A percentile compares a stretch with the other conserved stretches of the same genome.
These are phyloP conservation scores for Macrocentrus cingulum DNA, from an alignment of 1,140 invertebrate species.

Conservation along the genomic window DNA sequence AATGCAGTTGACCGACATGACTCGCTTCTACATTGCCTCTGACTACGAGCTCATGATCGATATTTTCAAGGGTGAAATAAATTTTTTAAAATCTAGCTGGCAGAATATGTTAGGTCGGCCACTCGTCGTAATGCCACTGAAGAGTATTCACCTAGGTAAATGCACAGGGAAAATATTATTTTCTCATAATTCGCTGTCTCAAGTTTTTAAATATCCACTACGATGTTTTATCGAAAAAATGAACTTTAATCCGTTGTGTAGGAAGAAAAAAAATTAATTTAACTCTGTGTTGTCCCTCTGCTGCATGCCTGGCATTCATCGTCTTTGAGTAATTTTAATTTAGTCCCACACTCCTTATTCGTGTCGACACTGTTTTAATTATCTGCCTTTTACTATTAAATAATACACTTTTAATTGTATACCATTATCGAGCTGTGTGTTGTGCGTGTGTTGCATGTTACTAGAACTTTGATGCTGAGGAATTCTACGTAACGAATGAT, in stretches of 20 bases:
- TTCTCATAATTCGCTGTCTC: too few relatives aligned
- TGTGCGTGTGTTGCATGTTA: slow-evolving; percentile 52
- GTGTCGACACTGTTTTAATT: too few relatives aligned
- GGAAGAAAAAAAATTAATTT: too few relatives aligned
- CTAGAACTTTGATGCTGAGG: slow-evolving; percentile 90
- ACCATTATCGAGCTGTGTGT: slow-evolving; percentile 42
- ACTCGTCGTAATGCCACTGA: slow-evolving; percentile 84
- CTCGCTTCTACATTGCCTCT: slow-evolving; percentile 94
- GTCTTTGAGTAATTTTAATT: too few relatives aligned
- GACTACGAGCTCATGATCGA: slow-evolving; percentile 96
- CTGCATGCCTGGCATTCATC: too few relatives aligned
- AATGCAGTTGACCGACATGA: slow-evolving; percentile 90
- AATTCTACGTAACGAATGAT: slow-evolving; percentile 92
- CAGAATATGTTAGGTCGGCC: slow-evolving; percentile 91
- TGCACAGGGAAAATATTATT: slow-evolving; percentile 39
- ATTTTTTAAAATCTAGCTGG: slow-evolving; percentile 95
- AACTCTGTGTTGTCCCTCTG: too few relatives aligned
- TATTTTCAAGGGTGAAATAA: slow-evolving; percentile 93
- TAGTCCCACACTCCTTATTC: too few relatives aligned
- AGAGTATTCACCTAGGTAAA: slow-evolving; percentile 90
- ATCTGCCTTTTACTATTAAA: too few relatives aligned
- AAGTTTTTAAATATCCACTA: too few relatives aligned
- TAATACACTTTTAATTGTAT: too few relatives aligned
- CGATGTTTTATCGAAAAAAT: too few relatives aligned
- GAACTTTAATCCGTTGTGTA: too few relatives aligned